phyloP scores from a whole-genome alignment of 2,113 vertebrate species.

The Rhinoderma darwinii region DNA sequence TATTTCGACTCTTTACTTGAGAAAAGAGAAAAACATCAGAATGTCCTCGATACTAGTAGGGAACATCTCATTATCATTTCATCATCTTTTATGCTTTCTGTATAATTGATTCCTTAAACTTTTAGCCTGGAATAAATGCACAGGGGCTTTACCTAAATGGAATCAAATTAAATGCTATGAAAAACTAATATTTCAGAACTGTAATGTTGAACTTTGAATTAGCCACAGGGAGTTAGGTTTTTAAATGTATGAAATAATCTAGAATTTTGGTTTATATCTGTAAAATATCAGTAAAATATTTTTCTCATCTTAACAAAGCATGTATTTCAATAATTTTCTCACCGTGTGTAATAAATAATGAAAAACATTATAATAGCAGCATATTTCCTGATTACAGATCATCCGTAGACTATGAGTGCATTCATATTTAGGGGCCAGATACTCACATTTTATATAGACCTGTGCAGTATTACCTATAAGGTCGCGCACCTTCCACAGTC shows the following conservation, averaged over 20 bases:
- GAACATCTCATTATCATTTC: conserved; percentile 49
- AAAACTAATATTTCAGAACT: conserved; percentile 43
- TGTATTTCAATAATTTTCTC: background rate
- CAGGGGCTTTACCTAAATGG: conserved; percentile 34
- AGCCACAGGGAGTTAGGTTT: background rate
- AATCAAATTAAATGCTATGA: conserved; percentile 42
- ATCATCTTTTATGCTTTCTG: conserved; percentile 45
- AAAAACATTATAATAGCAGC: background rate
- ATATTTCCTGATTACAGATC: background rate
- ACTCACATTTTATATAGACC: too few species aligned
- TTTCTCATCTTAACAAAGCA: background rate
- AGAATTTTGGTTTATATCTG: background rate
- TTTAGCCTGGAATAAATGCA: conserved; percentile 46
- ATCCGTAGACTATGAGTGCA: background rate
- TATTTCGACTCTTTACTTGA: background rate
- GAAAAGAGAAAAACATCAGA: background rate
- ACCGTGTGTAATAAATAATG: background rate
- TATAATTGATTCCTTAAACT: conserved; percentile 49
- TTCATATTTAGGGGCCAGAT: background rate
- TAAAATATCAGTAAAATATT: background rate
- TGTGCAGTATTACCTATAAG: too few species aligned
- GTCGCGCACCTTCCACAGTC: too few species aligned
- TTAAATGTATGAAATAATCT: background rate
- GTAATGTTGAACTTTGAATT: conserved; percentile 26
- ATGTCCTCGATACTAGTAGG: background rate